Conservation (phyloP, 2,888 invertebrate genomes). For the Microplitis manilae region DNA sequence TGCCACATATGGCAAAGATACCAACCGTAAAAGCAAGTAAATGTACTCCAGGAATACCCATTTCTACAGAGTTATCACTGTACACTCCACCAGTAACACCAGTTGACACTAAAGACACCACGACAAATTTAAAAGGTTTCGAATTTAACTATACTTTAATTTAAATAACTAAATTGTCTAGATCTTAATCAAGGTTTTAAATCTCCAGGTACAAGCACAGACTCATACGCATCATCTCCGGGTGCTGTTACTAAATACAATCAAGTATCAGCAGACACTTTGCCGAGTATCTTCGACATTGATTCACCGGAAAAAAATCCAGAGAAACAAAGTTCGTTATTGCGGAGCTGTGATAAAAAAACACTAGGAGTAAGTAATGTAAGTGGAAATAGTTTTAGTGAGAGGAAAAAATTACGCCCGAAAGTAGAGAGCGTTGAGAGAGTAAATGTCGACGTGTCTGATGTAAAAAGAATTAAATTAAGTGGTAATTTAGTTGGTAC, state of each 20-base stretch:
- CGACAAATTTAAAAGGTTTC: background rate
- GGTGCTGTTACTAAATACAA: background rate
- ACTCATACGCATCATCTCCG: background rate
- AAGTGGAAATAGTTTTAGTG: background rate
- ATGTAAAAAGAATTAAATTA: no score
- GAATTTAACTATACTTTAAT: background rate
- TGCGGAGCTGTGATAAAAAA: background rate
- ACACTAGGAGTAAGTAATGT: background rate
- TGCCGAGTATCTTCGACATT: background rate
- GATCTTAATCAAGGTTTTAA: background rate
- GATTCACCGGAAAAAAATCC: background rate
- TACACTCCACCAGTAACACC: constrained; percentile 59
- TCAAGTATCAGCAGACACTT: background rate
- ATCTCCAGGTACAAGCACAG: background rate
- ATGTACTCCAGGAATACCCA: constrained; percentile 34
- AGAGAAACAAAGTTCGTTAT: background rate
- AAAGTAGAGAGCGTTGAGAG: background rate
- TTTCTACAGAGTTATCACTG: constrained; percentile 50
- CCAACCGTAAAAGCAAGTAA: constrained; percentile 41
- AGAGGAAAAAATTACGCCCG: background rate
- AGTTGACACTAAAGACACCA: constrained; percentile 38
- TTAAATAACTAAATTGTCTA: background rate
- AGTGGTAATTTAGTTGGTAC: no score
- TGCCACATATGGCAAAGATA: constrained; percentile 23
- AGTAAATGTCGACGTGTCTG: background rate